Base-by-base conservation (phyloP, 2,113 vertebrate species). In the Hyperopisus bebe region DNA sequence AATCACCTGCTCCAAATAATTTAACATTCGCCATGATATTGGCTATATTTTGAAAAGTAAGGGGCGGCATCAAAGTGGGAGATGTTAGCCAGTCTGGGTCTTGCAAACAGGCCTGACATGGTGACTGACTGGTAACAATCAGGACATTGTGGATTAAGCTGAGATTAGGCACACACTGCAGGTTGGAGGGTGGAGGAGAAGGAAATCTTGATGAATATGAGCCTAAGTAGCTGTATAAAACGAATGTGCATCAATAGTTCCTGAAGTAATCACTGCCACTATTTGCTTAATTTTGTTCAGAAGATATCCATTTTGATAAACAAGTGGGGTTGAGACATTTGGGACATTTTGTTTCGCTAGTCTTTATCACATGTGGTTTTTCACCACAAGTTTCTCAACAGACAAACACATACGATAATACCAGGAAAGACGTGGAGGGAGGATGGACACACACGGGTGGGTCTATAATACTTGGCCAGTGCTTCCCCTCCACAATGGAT, bases 401-500 rank as follows among this genome's bases (percentile, higher is more conserved):
- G 58, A 9, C 58, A 62, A 62, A 62, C 58, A 62, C 58, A 27
- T 62, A 27, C 0, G 8, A 24, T 62, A 27, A 62, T 10, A 9
- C 24, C 58, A 66, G 58, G 24, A 66, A 66, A 10, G 58, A 10
- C 8, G 9, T 10, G 58, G 7, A 9, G 58, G 9, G 58, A 66
- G n/a, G n/a, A 66, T 27, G 24, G 24, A 66, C 58, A 66, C 58
- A 62, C 8, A 66, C 0, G n/a, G n/a, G n/a, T 19, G 19, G 19
- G n/a, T 31, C 10, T 70, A 9, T 62, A 9, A 62, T 0, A 62
- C 55, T 3, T 62, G 55, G 55, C 21, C 55, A 62, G 55, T 62
- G 24, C 10, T 62, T 62, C 55, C 11, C 24, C 55, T n/a, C 92
- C 97, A 98, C 89, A 94, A 90, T 93, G 0, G 5, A 55, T 21